These are phyloP conservation scores for Agrotis clavis DNA, from an alignment of 2,888 invertebrate species.

Conservation along the genomic window DNA sequence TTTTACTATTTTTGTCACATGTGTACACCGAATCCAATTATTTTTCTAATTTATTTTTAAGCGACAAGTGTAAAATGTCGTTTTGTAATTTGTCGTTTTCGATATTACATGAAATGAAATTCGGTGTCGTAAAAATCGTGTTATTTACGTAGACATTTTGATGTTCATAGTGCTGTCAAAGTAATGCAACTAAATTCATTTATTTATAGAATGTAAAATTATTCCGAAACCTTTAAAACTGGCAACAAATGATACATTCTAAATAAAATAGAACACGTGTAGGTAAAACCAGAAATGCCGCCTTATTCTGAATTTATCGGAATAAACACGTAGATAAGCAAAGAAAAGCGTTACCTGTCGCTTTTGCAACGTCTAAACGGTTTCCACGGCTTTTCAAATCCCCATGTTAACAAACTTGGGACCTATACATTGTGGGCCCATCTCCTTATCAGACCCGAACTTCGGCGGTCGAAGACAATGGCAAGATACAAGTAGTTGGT, in stretches of 20 bases:
- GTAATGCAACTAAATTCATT: conserved; percentile 37
- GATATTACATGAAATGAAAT: conserved; percentile 45
- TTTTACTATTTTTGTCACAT: conserved; percentile 41
- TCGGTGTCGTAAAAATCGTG: conserved; percentile 49
- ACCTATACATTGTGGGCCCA: conserved; percentile 79
- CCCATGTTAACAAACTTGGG: conserved; percentile 80
- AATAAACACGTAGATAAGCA: conserved; percentile 57
- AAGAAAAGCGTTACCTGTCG: conserved; percentile 72
- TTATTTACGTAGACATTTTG: conserved; percentile 51
- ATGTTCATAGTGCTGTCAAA: conserved; percentile 44
- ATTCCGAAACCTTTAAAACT: conserved; percentile 19
- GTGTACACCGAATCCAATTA: conserved; percentile 63
- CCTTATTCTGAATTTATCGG: conserved; percentile 49
- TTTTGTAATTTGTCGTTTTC: conserved; percentile 52
- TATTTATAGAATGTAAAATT: conserved; percentile 26
- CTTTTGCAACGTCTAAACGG: conserved; percentile 67
- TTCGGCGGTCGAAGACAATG: conserved; percentile 81
- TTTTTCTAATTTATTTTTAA: conserved; percentile 67
- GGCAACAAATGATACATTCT: conserved; percentile 28
- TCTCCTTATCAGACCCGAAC: conserved; percentile 82
- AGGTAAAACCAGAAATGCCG: conserved; percentile 26
- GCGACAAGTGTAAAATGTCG: conserved; percentile 62
- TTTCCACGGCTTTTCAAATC: conserved; percentile 79
- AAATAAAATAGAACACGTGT: conserved; percentile 47
- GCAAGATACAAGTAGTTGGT: conserved; percentile 74